Percentiles rank a stretch among this genome's conserved stretches.
Conservation (phyloP, 2,888 invertebrate species). For the Trichogramma evanescens region DNA sequence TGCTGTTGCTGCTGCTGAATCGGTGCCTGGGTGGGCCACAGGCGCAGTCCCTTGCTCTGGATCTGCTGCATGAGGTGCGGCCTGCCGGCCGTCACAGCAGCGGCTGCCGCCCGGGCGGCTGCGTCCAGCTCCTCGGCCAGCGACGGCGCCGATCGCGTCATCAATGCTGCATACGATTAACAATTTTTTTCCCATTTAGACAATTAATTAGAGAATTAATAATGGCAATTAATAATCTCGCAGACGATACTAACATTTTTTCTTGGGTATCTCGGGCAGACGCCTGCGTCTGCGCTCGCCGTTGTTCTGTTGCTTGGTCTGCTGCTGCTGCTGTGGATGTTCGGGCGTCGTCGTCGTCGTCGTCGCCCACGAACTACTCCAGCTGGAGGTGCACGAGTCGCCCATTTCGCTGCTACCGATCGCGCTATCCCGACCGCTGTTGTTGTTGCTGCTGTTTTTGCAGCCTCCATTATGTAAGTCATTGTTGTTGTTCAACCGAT, state of each 20-base stretch:
- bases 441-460: constrained; percentile 8
- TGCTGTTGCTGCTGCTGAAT: constrained; percentile 39
- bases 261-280: constrained; percentile 83
- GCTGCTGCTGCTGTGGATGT: constrained; percentile 34
- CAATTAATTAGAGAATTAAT: too few relatives aligned
- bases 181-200: too few relatives aligned
- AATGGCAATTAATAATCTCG: too few relatives aligned
- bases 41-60: constrained; percentile 34
- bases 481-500: too few relatives aligned
- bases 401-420: constrained; percentile 38
- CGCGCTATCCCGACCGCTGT: constrained; percentile 41
- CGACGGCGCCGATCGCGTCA: constrained; percentile 49
- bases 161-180: constrained; percentile 8
- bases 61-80: constrained; percentile 41
- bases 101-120: constrained; percentile 44
- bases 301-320: constrained; percentile 24
- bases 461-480: constrained; percentile 27
- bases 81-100: constrained; percentile 38
- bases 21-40: too few relatives aligned
- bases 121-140: constrained; percentile 64
- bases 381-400: constrained; percentile 40
- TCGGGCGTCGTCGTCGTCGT: constrained; percentile 44
- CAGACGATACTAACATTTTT: constrained; percentile 30
- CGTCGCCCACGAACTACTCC: constrained; percentile 38
- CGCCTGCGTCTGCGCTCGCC: constrained; percentile 69